Evolutionary conservation across 2,113 vertebrate species (phyloP).

Genomic region (Halcyon senegalensis): DNA sequence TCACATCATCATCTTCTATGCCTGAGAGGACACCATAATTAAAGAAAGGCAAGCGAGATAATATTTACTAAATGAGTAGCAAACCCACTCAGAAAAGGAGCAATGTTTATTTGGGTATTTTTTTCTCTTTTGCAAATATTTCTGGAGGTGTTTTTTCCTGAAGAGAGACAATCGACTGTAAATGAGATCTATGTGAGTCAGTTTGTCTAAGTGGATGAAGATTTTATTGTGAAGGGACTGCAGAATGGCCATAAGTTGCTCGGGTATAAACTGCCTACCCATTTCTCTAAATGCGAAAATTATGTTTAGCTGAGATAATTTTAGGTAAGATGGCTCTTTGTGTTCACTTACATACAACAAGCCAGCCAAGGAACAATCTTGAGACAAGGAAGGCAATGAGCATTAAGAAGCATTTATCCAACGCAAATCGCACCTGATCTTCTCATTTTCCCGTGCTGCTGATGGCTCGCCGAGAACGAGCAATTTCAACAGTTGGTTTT

Average conservation of each 20-base stretch:
- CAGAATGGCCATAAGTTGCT: background rate
- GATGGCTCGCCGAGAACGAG: background rate
- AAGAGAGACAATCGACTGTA: background rate
- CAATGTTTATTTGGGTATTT: background rate
- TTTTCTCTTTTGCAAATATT: background rate
- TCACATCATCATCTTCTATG: background rate
- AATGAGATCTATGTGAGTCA: background rate
- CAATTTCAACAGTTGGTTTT: background rate
- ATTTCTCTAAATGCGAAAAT: background rate
- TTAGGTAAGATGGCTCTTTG: background rate
- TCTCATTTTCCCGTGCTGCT: background rate
- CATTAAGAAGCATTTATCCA: background rate
- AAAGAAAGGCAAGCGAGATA: background rate
- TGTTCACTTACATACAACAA: background rate
- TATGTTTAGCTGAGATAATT: background rate
- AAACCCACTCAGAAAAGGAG: background rate
- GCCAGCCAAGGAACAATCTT: background rate
- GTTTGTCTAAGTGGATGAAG: background rate
- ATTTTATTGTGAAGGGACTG: background rate
- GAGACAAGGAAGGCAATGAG: background rate
- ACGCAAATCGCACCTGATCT: background rate
- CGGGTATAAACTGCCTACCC: background rate
- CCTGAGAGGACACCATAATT: background rate
- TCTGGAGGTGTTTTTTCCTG: background rate
- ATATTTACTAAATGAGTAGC: background rate